Evolutionary conservation across 2,797 vertebrate species (phyloP).

Genomic region (Aplochiton taeniatus): DNA sequence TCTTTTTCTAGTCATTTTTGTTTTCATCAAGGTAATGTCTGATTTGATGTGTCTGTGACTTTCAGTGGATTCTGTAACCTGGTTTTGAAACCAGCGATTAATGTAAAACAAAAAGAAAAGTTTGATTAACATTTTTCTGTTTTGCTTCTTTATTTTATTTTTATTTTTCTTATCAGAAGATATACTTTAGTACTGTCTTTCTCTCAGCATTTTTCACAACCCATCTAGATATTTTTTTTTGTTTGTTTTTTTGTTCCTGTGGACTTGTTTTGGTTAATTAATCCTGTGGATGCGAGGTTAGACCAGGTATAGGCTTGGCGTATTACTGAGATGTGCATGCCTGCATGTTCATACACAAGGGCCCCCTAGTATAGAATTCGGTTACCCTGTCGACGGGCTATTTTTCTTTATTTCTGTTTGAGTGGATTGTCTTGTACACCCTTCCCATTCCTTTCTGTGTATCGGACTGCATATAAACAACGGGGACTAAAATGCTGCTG

Average conservation of each 20-base stretch:
- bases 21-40: conserved; percentile 34
- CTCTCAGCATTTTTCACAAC: conserved; percentile 24
- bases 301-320: conserved; percentile 53
- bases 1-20: conserved; percentile 19
- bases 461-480: conserved; percentile 58
- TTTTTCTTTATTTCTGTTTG: conserved; percentile 50
- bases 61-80: conserved; percentile 39
- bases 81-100: conserved; percentile 37
- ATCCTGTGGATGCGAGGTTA: conserved; percentile 66
- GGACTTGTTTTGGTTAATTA: conserved; percentile 46
- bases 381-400: conserved; percentile 13
- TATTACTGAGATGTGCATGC: conserved; percentile 71
- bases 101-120: conserved; percentile 14
- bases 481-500: conserved; percentile 73
- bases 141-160: conserved; percentile 31
- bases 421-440: conserved; percentile 53
- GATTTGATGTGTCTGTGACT: conserved; percentile 41
- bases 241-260: conserved; percentile 29
- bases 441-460: conserved; percentile 46
- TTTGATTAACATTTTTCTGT: conserved; percentile 24
- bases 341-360: conserved; percentile 70
- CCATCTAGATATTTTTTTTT: conserved; percentile 32
- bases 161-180: conserved; percentile 26
- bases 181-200: conserved; percentile 22
- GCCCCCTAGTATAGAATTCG: conserved; percentile 36